A percentile compares a stretch with the other conserved stretches of the same genome.
These are phyloP conservation scores for Darevskia nairensis DNA, from an alignment of 2,797 vertebrate genomes.

Conservation along the genomic window DNA sequence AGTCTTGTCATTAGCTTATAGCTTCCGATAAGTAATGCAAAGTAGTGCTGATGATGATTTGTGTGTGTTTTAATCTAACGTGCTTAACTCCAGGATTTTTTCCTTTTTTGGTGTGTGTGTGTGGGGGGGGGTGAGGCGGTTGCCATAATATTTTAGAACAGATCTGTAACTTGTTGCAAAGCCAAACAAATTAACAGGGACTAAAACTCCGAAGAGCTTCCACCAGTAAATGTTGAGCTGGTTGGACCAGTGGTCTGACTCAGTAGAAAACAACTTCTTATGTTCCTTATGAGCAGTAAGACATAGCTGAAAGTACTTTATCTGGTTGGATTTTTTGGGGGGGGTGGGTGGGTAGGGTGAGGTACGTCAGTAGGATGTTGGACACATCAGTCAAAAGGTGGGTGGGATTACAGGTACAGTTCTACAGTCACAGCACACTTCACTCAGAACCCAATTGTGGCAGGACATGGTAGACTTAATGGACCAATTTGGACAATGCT, in stretches of 20 bases:
- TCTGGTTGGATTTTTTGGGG: background rate
- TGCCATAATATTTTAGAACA: background rate
- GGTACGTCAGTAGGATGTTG: background rate
- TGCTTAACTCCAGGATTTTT: constrained; percentile 12
- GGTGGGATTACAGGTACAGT: too few relatives aligned
- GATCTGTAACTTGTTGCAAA: background rate
- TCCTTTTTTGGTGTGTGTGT: background rate
- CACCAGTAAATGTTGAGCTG: too few relatives aligned
- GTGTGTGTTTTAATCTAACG: constrained; percentile 42
- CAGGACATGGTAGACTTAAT: too few relatives aligned
- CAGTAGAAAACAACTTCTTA: too few relatives aligned
- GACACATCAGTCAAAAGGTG: background rate
- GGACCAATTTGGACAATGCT: too few relatives aligned
- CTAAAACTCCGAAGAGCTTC: background rate
- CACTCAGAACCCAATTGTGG: too few relatives aligned
- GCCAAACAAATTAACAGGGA: background rate
- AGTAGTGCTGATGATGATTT: background rate
- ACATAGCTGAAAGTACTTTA: background rate
- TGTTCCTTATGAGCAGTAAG: background rate
- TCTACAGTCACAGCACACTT: too few relatives aligned
- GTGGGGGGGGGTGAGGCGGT: too few relatives aligned
- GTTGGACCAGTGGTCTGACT: too few relatives aligned
- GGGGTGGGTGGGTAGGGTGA: background rate
- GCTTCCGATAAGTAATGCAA: constrained; percentile 32
- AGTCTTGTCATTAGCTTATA: constrained; percentile 45